A percentile compares a stretch with the other conserved stretches of the same genome.
Evolutionary conservation across 1,140 invertebrate genomes (phyloP).

Genomic region (Antheraea pernyi): DNA sequence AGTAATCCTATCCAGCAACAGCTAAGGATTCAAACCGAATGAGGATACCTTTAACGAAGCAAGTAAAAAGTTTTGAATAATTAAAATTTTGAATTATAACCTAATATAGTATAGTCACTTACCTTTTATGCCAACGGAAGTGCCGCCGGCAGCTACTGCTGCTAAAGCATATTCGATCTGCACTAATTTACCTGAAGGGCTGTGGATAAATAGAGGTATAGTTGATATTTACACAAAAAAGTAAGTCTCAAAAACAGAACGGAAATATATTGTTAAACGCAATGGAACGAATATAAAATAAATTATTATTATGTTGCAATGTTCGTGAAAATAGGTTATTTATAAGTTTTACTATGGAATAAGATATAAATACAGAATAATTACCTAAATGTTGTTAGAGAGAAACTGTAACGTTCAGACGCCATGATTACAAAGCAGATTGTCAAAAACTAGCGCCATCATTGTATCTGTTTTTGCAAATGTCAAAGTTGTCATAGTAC

Average conservation of each 20-base stretch:
- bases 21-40: too few species aligned
- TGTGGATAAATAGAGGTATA: constrained; percentile 76
- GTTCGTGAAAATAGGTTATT: neutral
- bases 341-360: neutral
- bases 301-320: neutral
- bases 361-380: constrained; percentile 28
- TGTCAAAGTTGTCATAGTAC: neutral
- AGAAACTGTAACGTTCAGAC: constrained; percentile 98
- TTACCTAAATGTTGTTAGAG: constrained; percentile 98
- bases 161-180: constrained; percentile 99
- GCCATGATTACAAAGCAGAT: constrained; percentile 87
- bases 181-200: constrained; percentile 99
- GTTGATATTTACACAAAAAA: neutral
- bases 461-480: constrained; percentile 25
- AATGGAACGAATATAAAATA: neutral
- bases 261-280: neutral
- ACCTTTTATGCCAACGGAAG: constrained; percentile 99
- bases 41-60: too few species aligned
- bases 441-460: constrained; percentile 52
- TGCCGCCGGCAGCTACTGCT: constrained; percentile 98
- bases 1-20: neutral
- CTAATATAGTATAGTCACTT: constrained; percentile 31
- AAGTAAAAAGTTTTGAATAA: neutral
- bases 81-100: constrained; percentile 31
- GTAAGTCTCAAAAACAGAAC: neutral